Evolutionary conservation across 23 tunicate species (phyloP).

Genomic region (Styela clava): DNA sequence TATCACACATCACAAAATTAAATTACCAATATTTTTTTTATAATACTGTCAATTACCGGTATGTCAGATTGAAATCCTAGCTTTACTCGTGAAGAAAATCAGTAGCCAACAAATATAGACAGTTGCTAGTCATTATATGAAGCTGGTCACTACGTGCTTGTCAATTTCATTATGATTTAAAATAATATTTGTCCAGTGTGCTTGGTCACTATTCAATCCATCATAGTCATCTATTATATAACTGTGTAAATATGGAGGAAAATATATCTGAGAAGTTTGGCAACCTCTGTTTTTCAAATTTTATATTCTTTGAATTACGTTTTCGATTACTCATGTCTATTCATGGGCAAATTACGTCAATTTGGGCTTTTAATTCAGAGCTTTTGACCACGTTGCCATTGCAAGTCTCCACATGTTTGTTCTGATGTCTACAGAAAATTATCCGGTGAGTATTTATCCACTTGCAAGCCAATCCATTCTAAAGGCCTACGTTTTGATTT

Average conservation of each 20-base stretch:
- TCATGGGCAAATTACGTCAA: slow-evolving; percentile 40
- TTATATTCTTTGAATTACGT: not conserved
- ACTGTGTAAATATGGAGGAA: not conserved
- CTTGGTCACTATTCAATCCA: not conserved
- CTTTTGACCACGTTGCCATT: slow-evolving; percentile 80
- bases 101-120: too few species aligned
- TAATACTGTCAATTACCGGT: too few species aligned
- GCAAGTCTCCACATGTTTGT: slow-evolving; percentile 98
- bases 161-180: too few species aligned
- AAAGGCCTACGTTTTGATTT: not conserved
- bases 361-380: slow-evolving; percentile 38
- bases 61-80: too few species aligned
- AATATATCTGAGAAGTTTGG: too few species aligned
- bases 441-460: slow-evolving; percentile 56
- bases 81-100: too few species aligned
- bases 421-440: slow-evolving; percentile 94
- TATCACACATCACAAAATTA: too few species aligned
- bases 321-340: slow-evolving; percentile 35
- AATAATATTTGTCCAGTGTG: not conserved
- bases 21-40: too few species aligned
- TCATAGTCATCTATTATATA: not conserved
- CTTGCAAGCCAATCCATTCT: too few species aligned
- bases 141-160: too few species aligned
- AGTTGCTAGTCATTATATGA: too few species aligned
- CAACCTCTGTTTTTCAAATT: not conserved